phyloP scores from a whole-genome alignment of 2,113 vertebrate species.

The Stictonetta naevosa region DNA sequence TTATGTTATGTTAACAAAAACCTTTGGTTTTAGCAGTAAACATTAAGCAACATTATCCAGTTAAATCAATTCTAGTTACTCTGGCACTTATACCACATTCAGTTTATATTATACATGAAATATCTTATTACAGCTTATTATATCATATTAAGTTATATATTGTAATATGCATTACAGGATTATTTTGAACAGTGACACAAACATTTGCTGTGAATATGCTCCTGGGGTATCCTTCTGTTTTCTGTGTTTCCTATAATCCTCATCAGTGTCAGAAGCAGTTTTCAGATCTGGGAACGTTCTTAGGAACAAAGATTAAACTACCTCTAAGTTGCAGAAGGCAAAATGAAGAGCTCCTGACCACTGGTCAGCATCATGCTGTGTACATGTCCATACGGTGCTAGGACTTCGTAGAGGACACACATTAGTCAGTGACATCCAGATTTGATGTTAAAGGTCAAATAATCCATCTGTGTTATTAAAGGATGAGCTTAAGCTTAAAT shows the following conservation, averaged over 20 bases:
- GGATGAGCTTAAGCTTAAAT: not conserved
- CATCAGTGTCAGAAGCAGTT: not conserved
- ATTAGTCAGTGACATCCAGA: not conserved
- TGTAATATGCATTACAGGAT: conserved; percentile 26
- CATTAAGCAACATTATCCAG: not conserved
- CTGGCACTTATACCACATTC: conserved; percentile 1
- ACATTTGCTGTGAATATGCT: not conserved
- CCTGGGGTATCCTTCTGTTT: not conserved
- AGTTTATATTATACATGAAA: conserved; percentile 33
- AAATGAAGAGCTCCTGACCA: not conserved
- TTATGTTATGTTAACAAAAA: not conserved
- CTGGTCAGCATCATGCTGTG: not conserved
- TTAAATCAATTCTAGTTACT: conserved; percentile 45
- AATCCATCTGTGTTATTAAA: conserved; percentile 8
- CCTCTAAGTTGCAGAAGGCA: fast-evolving
- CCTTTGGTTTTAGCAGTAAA: conserved; percentile 25
- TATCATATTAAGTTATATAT: conserved; percentile 24
- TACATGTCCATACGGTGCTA: not conserved
- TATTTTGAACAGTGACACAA: conserved; percentile 34
- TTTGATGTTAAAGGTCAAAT: conserved; percentile 13
- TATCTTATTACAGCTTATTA: conserved; percentile 35
- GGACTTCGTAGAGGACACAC: not conserved
- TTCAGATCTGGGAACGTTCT: not conserved
- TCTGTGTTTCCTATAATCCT: not conserved
- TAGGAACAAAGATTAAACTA: conserved; percentile 2